Evolutionary conservation across 2,888 invertebrate genomes (phyloP).

Genomic region (Orthonychiurus folsomi): DNA sequence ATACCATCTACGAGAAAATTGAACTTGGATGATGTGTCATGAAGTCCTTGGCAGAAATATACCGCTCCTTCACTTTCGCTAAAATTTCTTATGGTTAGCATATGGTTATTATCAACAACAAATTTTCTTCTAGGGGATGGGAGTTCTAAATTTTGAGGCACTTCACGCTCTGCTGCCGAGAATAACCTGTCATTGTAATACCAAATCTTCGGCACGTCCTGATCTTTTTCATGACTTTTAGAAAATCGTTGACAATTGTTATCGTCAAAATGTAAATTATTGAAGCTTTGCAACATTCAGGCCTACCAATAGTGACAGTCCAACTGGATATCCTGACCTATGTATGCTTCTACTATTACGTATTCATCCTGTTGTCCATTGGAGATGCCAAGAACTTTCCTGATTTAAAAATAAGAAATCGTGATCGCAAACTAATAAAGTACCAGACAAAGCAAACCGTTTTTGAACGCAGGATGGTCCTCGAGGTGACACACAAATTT

Average conservation of each 20-base stretch:
- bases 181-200: conserved; percentile 7
- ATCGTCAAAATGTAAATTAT: neutral
- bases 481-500: neutral
- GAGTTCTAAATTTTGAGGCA: neutral
- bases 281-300: neutral
- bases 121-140: neutral
- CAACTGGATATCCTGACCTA: conserved; percentile 4
- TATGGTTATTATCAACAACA: neutral
- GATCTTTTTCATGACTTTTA: conserved; percentile 2
- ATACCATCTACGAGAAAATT: conserved; percentile 7
- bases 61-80: conserved; percentile 6
- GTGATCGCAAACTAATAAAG: neutral
- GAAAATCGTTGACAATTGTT: too few relatives aligned
- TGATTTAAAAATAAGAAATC: neutral
- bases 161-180: neutral
- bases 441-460: neutral
- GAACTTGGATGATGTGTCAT: conserved; percentile 9
- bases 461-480: neutral
- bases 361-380: conserved; percentile 4
- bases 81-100: conserved; percentile 8
- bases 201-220: neutral
- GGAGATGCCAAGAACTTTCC: neutral
- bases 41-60: conserved; percentile 11
- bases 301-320: conserved; percentile 11
- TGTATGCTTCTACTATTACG: neutral